Percentiles rank a stretch among this genome's conserved stretches.
These are phyloP conservation scores for Rhinichthys klamathensis DNA, from an alignment of 2,113 vertebrate genomes.

Conservation along the genomic window DNA sequence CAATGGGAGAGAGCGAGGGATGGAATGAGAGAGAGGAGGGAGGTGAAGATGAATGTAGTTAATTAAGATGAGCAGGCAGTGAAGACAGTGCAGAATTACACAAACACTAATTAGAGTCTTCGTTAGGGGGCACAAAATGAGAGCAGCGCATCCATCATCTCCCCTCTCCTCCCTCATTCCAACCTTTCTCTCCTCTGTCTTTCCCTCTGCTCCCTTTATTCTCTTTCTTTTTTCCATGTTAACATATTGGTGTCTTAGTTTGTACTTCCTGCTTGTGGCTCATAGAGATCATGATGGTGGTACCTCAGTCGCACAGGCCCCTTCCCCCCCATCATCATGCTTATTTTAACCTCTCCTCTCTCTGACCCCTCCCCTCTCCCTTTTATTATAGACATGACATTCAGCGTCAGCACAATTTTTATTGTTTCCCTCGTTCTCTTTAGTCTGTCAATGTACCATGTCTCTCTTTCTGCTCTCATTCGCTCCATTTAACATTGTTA, in stretches of 20 bases:
- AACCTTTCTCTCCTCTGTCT: constrained; percentile 41
- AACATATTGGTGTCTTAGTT: constrained; percentile 26
- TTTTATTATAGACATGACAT: constrained; percentile 29
- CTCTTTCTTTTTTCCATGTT: constrained; percentile 21
- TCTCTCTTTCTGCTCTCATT: constrained; percentile 29
- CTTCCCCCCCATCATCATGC: neutral
- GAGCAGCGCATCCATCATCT: constrained; percentile 81
- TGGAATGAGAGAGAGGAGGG: constrained; percentile 68
- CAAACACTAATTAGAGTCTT: constrained; percentile 87
- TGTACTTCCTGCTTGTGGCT: constrained; percentile 38
- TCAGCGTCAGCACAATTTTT: constrained; percentile 52
- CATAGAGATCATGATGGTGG: neutral
- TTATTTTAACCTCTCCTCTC: constrained; percentile 41
- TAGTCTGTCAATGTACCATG: constrained; percentile 38
- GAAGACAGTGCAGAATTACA: constrained; percentile 86
- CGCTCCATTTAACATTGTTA: constrained; percentile 13
- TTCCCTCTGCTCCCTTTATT: constrained; percentile 15
- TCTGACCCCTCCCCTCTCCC: constrained; percentile 45
- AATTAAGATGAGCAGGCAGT: constrained; percentile 85
- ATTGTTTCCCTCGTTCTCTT: constrained; percentile 46
- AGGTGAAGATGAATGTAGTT: constrained; percentile 85
- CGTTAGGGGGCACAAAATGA: constrained; percentile 82
- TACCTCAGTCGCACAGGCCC: neutral
- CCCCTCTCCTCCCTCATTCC: constrained; percentile 54
- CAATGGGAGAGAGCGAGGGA: constrained; percentile 60